A percentile compares a stretch with the other conserved stretches of the same genome.
These are phyloP conservation scores for Morbakka virulenta DNA, from an alignment of 30 jellyfish, hydroid and myxozoan species.

Conservation along the genomic window DNA sequence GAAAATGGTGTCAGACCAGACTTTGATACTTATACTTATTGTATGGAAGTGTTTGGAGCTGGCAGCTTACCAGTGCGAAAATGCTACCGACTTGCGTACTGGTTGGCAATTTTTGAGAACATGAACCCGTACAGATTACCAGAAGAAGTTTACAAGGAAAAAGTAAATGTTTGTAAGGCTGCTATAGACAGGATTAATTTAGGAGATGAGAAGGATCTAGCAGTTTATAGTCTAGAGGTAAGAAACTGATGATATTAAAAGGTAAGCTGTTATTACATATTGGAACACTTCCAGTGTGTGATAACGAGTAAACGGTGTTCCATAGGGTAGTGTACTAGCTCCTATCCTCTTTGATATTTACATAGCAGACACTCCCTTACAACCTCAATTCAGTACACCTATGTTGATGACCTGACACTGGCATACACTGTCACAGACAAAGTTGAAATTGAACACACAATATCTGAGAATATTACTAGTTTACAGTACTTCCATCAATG, in stretches of 20 bases:
- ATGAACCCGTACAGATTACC: conserved; percentile 77
- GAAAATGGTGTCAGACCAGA: conserved; percentile 82
- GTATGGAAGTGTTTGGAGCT: conserved; percentile 72
- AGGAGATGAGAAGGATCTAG: conserved; percentile 63
- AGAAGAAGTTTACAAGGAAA: conserved; percentile 80
- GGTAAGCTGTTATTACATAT: background rate
- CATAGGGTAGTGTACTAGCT: no score
- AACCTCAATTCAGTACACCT: no score
- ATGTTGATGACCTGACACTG: no score
- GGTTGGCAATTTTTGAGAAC: conserved; percentile 72
- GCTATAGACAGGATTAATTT: conserved; percentile 76
- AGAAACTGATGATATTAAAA: no score
- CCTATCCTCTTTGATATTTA: no score
- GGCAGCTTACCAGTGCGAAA: conserved; percentile 87
- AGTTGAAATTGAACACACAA: no score
- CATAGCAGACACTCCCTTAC: no score
- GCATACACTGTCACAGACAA: no score
- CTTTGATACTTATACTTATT: conserved; percentile 63
- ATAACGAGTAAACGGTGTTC: no score
- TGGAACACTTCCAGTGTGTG: no score
- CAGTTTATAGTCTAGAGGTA: conserved; percentile 58
- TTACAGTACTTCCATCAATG: no score
- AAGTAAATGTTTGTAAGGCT: conserved; percentile 49
- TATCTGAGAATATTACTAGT: no score
- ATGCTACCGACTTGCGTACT: conserved; percentile 64